phyloP scores from a whole-genome alignment of 2,113 vertebrate genomes.

The Gambusia holbrooki region DNA sequence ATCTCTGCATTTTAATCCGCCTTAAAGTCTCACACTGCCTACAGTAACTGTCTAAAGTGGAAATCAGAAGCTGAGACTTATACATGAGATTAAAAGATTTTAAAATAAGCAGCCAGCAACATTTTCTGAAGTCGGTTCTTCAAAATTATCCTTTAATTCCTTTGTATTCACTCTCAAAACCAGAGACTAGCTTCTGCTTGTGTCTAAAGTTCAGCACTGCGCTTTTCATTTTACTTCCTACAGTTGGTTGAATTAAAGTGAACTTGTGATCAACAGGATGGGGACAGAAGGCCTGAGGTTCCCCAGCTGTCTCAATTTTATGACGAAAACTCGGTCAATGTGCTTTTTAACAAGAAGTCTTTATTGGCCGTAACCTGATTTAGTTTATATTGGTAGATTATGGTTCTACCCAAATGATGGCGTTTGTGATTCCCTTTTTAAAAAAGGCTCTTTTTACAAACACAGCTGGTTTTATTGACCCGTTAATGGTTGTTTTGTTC shows the following conservation, averaged over 20 bases:
- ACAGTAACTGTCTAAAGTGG: no score
- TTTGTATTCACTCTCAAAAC: neutral
- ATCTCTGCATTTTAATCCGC: no score
- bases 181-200: neutral
- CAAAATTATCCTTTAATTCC: neutral
- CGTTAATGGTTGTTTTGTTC: slow-evolving; percentile 73
- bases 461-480: slow-evolving; percentile 53
- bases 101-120: neutral
- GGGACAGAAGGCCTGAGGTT: neutral
- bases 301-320: neutral
- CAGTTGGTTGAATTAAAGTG: neutral
- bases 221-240: neutral
- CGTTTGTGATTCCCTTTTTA: neutral
- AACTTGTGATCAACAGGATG: neutral
- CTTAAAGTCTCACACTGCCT: no score
- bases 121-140: neutral
- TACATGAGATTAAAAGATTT: no score
- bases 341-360: neutral
- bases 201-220: neutral
- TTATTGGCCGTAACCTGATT: neutral
- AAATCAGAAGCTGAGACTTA: no score
- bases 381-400: neutral
- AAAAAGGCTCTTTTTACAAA: slow-evolving; percentile 21
- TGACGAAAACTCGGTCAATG: neutral
- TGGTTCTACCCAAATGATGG: neutral